Conservation (phyloP, 2,888 invertebrate genomes). For the Drosophila yooni region DNA sequence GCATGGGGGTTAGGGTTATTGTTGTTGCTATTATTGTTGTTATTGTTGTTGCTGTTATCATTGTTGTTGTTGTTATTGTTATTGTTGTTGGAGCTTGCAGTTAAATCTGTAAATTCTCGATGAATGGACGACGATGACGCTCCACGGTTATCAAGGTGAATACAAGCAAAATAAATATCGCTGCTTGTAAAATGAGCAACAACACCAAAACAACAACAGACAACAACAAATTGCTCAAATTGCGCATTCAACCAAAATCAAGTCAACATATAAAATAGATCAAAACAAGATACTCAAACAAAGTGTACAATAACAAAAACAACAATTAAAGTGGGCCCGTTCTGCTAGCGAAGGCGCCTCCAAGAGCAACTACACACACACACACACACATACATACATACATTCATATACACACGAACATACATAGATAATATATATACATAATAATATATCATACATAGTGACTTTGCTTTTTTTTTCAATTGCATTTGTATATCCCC, state of each 20-base stretch:
- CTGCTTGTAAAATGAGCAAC: slow-evolving; percentile 45
- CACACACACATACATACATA: not conserved
- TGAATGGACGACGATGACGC: slow-evolving; percentile 33
- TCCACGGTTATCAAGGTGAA: slow-evolving; percentile 62
- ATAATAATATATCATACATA: not conserved
- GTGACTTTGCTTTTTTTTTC: not conserved
- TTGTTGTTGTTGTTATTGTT: not conserved
- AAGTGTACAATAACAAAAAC: slow-evolving; percentile 1
- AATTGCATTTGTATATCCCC: not conserved
- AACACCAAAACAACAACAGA: slow-evolving; percentile 24
- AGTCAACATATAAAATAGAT: slow-evolving; percentile 10
- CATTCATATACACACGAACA: not conserved
- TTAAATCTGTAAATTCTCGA: slow-evolving; percentile 3
- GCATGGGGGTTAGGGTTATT: not conserved
- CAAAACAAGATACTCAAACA: slow-evolving; percentile 12
- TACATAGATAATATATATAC: not conserved
- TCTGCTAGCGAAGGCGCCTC: slow-evolving; percentile 59
- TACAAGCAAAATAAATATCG: slow-evolving; percentile 46
- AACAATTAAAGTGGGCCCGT: slow-evolving; percentile 62
- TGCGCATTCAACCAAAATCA: slow-evolving; percentile 60
- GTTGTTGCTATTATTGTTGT: not conserved
- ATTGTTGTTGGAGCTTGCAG: not conserved
- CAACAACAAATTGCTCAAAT: slow-evolving; percentile 32
- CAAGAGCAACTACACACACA: slow-evolving; percentile 39
- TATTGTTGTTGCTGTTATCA: not conserved